phyloP scores from a whole-genome alignment of 2,888 invertebrate species.

The Ephialtes manifestator region DNA sequence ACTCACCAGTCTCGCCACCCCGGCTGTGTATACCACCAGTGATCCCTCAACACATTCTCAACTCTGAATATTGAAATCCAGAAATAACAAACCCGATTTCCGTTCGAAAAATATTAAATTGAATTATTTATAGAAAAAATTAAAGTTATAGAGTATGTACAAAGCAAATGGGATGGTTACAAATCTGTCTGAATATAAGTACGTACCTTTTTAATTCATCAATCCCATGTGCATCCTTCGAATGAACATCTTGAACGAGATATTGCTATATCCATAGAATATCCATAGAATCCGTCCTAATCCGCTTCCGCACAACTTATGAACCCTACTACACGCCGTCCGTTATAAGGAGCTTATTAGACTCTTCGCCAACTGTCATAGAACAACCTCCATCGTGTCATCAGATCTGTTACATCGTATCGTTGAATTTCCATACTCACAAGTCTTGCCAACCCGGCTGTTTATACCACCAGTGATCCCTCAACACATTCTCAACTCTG shows the following conservation, averaged over 20 bases:
- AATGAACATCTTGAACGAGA: neutral
- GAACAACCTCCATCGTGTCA: neutral
- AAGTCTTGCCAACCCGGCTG: constrained; percentile 27
- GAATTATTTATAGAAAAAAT: too few relatives aligned
- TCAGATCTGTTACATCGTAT: constrained; percentile 18
- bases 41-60: constrained; percentile 9
- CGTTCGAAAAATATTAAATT: too few relatives aligned
- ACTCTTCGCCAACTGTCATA: neutral
- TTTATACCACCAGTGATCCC: constrained; percentile 45
- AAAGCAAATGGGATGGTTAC: neutral
- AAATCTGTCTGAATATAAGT: neutral
- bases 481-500: neutral
- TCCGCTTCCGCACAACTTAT: neutral
- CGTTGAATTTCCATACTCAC: constrained; percentile 38
- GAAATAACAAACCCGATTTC: too few relatives aligned
- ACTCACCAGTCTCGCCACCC: constrained; percentile 23
- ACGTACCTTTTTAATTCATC: neutral
- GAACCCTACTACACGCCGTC: neutral
- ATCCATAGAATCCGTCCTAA: neutral
- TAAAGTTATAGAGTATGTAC: neutral
- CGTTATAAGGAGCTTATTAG: neutral
- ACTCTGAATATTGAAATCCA: constrained; percentile 55
- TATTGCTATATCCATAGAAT: neutral
- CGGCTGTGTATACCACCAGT: constrained; percentile 40
- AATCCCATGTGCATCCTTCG: neutral